A percentile compares a stretch with the other conserved stretches of the same genome.
Conservation (phyloP, 2,797 vertebrate species). For the Tadarida brasiliensis region DNA sequence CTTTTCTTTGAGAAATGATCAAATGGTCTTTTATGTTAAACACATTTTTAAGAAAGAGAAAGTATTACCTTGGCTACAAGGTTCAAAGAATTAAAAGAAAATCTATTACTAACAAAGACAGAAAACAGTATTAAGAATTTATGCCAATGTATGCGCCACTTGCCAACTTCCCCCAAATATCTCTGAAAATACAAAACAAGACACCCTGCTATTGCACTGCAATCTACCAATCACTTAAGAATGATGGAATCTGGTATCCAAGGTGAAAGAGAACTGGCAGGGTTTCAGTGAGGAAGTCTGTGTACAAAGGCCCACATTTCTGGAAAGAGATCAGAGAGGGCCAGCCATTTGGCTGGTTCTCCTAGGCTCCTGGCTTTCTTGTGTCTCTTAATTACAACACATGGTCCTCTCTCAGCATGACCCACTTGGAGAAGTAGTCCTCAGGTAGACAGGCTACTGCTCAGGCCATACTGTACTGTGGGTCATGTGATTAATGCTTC, state of each 20-base stretch:
- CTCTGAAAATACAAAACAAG: conserved; percentile 52
- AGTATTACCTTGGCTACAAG: conserved; percentile 50
- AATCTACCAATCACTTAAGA: conserved; percentile 46
- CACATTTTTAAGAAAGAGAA: conserved; percentile 36
- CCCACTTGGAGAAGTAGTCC: conserved; percentile 40
- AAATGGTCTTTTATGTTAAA: conserved; percentile 15
- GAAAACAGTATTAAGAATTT: conserved; percentile 17
- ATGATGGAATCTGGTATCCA: conserved; percentile 24
- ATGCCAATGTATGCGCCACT: neutral
- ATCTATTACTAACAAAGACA: conserved; percentile 46
- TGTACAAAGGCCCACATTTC: conserved; percentile 40
- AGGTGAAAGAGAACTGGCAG: conserved; percentile 16
- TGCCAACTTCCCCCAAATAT: conserved; percentile 27
- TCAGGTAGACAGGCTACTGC: neutral
- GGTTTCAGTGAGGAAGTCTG: conserved; percentile 42
- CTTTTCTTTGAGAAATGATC: conserved; percentile 49
- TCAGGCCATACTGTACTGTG: neutral
- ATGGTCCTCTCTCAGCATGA: conserved; percentile 13
- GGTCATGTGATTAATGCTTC: neutral
- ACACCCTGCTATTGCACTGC: neutral
- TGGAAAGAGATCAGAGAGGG: conserved; percentile 53
- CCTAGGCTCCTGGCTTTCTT: conserved; percentile 22
- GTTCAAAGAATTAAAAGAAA: conserved; percentile 61
- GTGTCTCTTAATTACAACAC: conserved; percentile 56
- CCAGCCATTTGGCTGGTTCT: neutral